A percentile compares a stretch with the other conserved stretches of the same genome.
These are phyloP conservation scores for Thinocorus orbignyianus DNA, from an alignment of 2,113 vertebrate species.

Conservation along the genomic window DNA sequence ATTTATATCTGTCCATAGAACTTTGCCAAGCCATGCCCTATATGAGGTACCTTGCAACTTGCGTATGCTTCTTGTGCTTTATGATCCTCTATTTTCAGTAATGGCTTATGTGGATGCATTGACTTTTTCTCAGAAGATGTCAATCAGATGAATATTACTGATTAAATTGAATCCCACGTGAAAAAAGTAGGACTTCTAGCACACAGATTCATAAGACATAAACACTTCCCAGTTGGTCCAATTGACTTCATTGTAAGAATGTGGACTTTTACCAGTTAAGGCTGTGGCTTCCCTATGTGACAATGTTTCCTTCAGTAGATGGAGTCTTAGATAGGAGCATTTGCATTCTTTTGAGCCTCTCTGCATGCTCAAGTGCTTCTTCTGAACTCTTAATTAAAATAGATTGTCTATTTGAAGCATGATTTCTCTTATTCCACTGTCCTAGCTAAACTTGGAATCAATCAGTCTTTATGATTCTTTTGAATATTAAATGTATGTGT, in stretches of 20 bases:
- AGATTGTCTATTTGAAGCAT: background rate
- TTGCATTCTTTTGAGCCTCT: background rate
- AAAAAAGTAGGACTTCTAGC: background rate
- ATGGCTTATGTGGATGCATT: background rate
- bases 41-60: background rate
- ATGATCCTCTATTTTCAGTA: background rate
- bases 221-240: background rate
- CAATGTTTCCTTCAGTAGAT: background rate
- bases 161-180: background rate
- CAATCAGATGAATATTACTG: background rate
- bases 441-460: background rate
- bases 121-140: background rate
- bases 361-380: background rate
- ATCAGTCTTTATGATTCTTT: background rate
- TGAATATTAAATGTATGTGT: background rate
- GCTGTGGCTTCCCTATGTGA: background rate
- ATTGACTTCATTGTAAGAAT: background rate
- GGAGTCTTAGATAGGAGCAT: background rate
- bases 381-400: constrained; percentile 2
- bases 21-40: background rate
- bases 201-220: background rate
- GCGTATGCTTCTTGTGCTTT: background rate
- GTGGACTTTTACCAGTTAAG: background rate
- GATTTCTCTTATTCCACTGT: background rate
- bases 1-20: background rate